These are phyloP conservation scores for Brachynemurus nebulosus DNA, from an alignment of 2,888 invertebrate genomes.

Conservation along the genomic window DNA sequence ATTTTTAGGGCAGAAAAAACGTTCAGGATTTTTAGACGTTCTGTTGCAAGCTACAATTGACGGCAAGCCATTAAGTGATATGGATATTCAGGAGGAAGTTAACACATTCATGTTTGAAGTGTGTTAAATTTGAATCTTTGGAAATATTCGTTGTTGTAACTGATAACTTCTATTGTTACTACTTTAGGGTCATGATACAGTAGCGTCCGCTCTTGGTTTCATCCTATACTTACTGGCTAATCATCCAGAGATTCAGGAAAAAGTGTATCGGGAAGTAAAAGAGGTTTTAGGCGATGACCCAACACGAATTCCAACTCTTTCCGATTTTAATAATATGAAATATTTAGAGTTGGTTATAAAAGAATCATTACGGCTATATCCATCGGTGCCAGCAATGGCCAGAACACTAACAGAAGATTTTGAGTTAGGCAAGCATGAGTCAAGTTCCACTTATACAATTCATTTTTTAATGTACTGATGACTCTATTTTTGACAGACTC, in stretches of 20 bases:
- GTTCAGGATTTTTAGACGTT: conserved; percentile 2
- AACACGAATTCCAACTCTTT: conserved; percentile 19
- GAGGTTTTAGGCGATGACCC: conserved; percentile 25
- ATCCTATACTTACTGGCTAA: conserved; percentile 31
- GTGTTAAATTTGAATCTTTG: too few species aligned
- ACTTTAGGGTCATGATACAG: conserved; percentile 33
- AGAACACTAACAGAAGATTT: conserved; percentile 29
- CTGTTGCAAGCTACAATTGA: conserved; percentile 3
- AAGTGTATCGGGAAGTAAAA: conserved; percentile 28
- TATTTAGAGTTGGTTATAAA: conserved; percentile 39
- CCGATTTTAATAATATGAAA: conserved; percentile 37
- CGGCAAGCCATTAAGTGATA: background rate
- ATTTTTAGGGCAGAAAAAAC: too few species aligned
- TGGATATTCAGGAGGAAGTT: conserved; percentile 4
- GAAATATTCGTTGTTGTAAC: too few species aligned
- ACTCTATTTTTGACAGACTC: background rate
- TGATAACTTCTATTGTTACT: background rate
- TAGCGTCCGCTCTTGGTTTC: conserved; percentile 33
- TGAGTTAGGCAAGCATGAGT: background rate
- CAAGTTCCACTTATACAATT: background rate
- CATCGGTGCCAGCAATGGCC: conserved; percentile 37
- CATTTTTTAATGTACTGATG: too few species aligned
- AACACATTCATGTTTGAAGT: conserved; percentile 8
- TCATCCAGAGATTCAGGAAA: conserved; percentile 24
- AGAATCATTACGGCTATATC: conserved; percentile 37